phyloP scores from a whole-genome alignment of 2,113 vertebrate species.

The Thalassoma bifasciatum region DNA sequence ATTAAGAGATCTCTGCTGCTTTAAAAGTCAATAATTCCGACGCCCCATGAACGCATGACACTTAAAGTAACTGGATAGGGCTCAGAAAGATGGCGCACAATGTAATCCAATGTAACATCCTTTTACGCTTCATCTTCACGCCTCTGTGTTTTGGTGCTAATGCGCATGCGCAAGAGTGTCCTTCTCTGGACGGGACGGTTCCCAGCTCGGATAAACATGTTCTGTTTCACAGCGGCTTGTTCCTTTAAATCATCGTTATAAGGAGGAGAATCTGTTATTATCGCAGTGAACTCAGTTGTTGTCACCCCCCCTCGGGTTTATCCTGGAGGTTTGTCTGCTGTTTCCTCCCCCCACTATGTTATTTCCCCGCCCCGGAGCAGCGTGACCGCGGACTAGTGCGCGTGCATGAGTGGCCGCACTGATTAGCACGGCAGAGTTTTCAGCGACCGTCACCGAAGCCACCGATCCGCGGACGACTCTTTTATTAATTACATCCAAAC shows the following conservation, averaged over 20 bases:
- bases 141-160: background rate
- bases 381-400: constrained; percentile 67
- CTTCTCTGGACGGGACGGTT: background rate
- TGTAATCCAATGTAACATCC: background rate
- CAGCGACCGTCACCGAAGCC: constrained; percentile 63
- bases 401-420: constrained; percentile 74
- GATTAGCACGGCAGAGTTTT: constrained; percentile 79
- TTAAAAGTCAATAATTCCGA: background rate
- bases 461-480: constrained; percentile 47
- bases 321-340: background rate
- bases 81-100: constrained; percentile 6
- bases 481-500: constrained; percentile 40
- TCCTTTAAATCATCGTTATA: background rate
- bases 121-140: background rate
- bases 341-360: background rate
- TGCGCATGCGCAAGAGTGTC: background rate
- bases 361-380: constrained; percentile 50
- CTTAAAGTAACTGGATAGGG: background rate
- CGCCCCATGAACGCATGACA: background rate
- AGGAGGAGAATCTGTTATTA: background rate
- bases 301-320: background rate
- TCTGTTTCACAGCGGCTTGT: background rate
- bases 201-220: background rate
- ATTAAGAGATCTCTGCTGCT: too few relatives aligned
- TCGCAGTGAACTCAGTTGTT: background rate